These are phyloP conservation scores for Euphydryas editha DNA, from an alignment of 2,888 invertebrate species.

Conservation along the genomic window DNA sequence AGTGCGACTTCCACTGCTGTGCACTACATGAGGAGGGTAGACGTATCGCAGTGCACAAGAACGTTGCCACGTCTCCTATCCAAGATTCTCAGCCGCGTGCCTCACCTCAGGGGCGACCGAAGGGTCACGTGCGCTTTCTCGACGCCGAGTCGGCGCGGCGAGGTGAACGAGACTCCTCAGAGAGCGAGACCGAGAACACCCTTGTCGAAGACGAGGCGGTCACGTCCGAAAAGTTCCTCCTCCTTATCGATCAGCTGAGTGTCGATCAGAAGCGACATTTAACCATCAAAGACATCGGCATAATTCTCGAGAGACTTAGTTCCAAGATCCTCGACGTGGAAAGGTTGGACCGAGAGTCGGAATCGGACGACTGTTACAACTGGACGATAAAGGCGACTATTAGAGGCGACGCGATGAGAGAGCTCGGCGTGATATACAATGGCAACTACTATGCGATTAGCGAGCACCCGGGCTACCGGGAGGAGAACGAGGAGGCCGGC, in stretches of 20 bases:
- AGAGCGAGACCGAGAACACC: conserved; percentile 96
- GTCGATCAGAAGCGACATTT: conserved; percentile 96
- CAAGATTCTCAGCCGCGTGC: conserved; percentile 89
- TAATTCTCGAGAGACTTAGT: conserved; percentile 95
- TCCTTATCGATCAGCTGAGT: conserved; percentile 96
- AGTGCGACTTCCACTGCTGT: conserved; percentile 98
- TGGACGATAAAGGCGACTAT: conserved; percentile 99
- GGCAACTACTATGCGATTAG: conserved; percentile 97
- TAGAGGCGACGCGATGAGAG: conserved; percentile 94
- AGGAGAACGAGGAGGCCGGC: conserved; percentile 93
- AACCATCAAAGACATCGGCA: conserved; percentile 97
- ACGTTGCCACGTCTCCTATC: conserved; percentile 96
- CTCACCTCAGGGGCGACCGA: conserved; percentile 86
- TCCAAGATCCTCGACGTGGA: conserved; percentile 97
- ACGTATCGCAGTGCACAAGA: conserved; percentile 95
- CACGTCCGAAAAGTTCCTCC: conserved; percentile 95
- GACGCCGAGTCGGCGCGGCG: conserved; percentile 87
- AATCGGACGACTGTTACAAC: conserved; percentile 96
- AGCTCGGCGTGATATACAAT: conserved; percentile 96
- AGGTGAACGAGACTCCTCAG: conserved; percentile 93
- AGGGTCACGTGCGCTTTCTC: conserved; percentile 94
- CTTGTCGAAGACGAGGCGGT: conserved; percentile 95
- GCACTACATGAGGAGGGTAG: conserved; percentile 96
- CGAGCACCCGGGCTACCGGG: conserved; percentile 96
- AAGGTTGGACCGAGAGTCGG: conserved; percentile 94